Conservation (phyloP, 2,797 vertebrate species). For the Saxicola maurus region DNA sequence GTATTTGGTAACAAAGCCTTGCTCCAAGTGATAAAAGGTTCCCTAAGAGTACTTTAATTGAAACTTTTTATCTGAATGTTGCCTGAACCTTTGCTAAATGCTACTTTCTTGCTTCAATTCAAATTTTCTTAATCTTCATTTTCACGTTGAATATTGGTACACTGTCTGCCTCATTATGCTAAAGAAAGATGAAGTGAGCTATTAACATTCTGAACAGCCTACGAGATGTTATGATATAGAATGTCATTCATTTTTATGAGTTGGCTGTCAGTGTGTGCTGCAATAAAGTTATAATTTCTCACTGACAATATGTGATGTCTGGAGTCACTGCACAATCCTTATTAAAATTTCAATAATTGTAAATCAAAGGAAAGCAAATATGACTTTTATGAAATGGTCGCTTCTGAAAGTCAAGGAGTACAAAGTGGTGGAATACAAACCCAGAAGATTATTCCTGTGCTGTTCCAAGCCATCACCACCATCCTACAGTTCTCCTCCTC, state of each 20-base stretch:
- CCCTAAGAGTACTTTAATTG: conserved; percentile 72
- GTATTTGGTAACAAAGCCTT: conserved; percentile 58
- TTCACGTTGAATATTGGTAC: conserved; percentile 72
- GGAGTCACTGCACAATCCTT: conserved; percentile 66
- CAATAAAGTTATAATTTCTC: conserved; percentile 76
- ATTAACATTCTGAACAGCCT: conserved; percentile 77
- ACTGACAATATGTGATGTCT: conserved; percentile 66
- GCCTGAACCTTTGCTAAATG: conserved; percentile 67
- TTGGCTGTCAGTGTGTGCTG: conserved; percentile 72
- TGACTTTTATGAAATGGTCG: conserved; percentile 56
- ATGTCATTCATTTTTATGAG: conserved; percentile 82
- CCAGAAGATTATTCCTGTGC: background rate
- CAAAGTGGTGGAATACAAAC: conserved; percentile 13
- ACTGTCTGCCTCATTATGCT: conserved; percentile 75
- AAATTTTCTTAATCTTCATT: conserved; percentile 77
- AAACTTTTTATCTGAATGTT: conserved; percentile 75
- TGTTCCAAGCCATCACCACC: background rate
- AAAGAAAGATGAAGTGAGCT: conserved; percentile 78
- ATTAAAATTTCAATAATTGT: conserved; percentile 78
- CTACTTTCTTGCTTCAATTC: conserved; percentile 68
- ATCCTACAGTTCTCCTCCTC: background rate
- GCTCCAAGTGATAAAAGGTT: conserved; percentile 55
- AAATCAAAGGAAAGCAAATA: conserved; percentile 76
- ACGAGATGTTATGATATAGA: conserved; percentile 77
- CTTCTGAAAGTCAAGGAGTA: conserved; percentile 53